Conservation (phyloP, 2,888 invertebrate species). For the Aphidoletes aphidimyza region DNA sequence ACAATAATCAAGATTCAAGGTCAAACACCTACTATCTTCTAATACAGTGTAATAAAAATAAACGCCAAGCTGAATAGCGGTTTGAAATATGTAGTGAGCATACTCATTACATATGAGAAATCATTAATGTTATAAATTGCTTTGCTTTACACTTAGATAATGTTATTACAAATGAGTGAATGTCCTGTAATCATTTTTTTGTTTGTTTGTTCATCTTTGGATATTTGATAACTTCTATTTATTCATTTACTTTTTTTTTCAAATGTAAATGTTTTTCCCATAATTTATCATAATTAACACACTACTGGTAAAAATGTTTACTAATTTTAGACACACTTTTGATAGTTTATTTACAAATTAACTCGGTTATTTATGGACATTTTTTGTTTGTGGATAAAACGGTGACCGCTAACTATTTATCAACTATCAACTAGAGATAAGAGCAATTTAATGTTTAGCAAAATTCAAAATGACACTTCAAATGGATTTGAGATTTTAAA, state of each 20-base stretch:
- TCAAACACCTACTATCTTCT: too few relatives aligned
- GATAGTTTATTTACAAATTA: constrained; percentile 9
- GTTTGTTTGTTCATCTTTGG: not conserved
- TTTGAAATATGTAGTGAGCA: not conserved
- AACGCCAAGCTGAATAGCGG: too few relatives aligned
- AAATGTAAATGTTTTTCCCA: not conserved
- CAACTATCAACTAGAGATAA: too few relatives aligned
- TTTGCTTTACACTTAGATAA: constrained; percentile 40
- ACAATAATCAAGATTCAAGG: too few relatives aligned
- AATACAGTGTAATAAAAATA: too few relatives aligned
- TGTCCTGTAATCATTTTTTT: constrained; percentile 44
- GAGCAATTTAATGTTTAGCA: too few relatives aligned
- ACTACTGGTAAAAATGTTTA: constrained; percentile 13
- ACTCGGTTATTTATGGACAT: too few relatives aligned
- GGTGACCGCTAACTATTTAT: too few relatives aligned
- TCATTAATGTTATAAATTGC: constrained; percentile 12
- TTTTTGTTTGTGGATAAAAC: too few relatives aligned
- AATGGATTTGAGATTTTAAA: too few relatives aligned
- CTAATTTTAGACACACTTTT: not conserved
- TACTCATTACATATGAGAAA: not conserved
- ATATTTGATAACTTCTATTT: not conserved
- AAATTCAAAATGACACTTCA: too few relatives aligned
- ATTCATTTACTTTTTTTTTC: not conserved
- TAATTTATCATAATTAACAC: not conserved
- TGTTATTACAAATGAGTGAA: constrained; percentile 21